These are phyloP conservation scores for Etheostoma spectabile DNA, from an alignment of 2,113 vertebrate species.

Conservation along the genomic window DNA sequence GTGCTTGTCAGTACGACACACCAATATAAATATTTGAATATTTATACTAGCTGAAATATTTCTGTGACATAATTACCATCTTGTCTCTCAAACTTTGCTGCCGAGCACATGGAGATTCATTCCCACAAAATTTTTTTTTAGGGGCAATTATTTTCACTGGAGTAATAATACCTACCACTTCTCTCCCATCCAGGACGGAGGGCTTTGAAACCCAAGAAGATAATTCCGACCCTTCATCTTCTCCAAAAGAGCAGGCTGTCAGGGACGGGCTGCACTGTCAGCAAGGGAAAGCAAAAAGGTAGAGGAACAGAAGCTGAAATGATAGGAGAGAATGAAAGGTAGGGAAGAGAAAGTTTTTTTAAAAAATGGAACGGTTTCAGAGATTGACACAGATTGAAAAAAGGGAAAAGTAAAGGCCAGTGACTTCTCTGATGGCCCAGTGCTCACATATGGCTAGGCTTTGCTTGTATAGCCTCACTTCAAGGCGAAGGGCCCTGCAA, in stretches of 20 bases:
- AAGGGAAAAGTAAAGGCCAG: conserved; percentile 44
- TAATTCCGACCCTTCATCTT: conserved; percentile 63
- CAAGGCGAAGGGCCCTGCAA: conserved; percentile 81
- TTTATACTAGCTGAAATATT: conserved; percentile 65
- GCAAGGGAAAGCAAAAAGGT: conserved; percentile 34
- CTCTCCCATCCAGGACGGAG: conserved; percentile 31
- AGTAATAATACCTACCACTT: conserved; percentile 53
- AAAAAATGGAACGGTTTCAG: conserved; percentile 1
- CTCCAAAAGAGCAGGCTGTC: conserved; percentile 44
- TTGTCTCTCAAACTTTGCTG: conserved; percentile 38
- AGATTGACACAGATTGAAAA: conserved; percentile 15
- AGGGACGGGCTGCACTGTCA: conserved; percentile 36
- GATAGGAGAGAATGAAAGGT: neutral
- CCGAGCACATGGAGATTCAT: conserved; percentile 23
- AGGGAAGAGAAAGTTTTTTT: conserved; percentile 4
- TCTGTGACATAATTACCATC: conserved; percentile 63
- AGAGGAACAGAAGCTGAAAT: conserved; percentile 8
- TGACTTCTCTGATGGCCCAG: conserved; percentile 57
- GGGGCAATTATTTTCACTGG: conserved; percentile 59
- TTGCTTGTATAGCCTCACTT: conserved; percentile 83
- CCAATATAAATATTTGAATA: conserved; percentile 55
- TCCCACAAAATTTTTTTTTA: conserved; percentile 16
- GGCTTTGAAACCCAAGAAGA: conserved; percentile 68
- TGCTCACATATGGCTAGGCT: conserved; percentile 78
- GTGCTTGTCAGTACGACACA: conserved; percentile 39